Conservation (phyloP, 1,140 invertebrate species). For the Himalopsyche phryganea region DNA sequence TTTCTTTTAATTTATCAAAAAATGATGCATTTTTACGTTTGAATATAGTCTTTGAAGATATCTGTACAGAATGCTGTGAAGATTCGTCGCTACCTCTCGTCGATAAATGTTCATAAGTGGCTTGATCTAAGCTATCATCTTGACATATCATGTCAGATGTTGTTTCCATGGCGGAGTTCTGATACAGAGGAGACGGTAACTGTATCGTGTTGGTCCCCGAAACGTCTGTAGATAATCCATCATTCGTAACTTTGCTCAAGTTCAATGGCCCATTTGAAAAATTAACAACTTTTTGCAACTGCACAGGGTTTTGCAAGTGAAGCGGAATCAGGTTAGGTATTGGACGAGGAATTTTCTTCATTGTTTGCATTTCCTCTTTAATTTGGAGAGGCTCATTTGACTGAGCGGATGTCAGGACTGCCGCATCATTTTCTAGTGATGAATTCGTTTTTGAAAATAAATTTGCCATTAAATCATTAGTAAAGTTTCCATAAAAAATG, state of each 20-base stretch:
- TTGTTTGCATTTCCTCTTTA: too few relatives aligned
- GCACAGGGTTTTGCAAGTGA: constrained; percentile 32
- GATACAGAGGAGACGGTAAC: neutral
- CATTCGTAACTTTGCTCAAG: constrained; percentile 13
- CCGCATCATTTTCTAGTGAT: too few relatives aligned
- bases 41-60: constrained; percentile 41
- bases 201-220: constrained; percentile 1
- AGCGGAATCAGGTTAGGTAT: constrained; percentile 71
- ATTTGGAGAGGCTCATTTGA: neutral
- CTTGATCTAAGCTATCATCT: constrained; percentile 25
- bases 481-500: neutral
- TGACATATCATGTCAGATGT: constrained; percentile 6
- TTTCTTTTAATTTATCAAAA: constrained; percentile 77
- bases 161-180: neutral
- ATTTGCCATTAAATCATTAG: too few relatives aligned
- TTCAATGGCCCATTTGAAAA: constrained; percentile 13
- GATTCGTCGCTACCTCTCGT: constrained; percentile 37
- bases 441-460: too few relatives aligned
- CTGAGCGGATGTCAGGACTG: neutral
- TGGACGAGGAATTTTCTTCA: constrained; percentile 57
- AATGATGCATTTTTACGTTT: constrained; percentile 74
- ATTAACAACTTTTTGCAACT: constrained; percentile 8
- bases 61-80: constrained; percentile 42
- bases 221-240: neutral
- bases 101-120: constrained; percentile 18